A percentile compares a stretch with the other conserved stretches of the same genome.
phyloP scores from a whole-genome alignment of 2,113 vertebrate genomes.

The Leiothrix lutea region DNA sequence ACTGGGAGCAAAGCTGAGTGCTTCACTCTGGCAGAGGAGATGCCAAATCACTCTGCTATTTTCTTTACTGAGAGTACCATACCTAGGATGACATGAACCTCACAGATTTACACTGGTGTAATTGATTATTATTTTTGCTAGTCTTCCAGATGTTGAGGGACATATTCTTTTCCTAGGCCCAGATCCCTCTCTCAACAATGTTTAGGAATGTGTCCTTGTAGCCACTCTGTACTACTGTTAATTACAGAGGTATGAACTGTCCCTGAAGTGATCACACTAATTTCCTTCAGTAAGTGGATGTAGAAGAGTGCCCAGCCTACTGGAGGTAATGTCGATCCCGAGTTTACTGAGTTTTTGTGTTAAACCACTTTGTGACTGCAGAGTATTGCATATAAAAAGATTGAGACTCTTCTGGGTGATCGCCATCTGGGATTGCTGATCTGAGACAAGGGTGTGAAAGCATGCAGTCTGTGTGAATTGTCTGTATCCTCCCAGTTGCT shows the following conservation, averaged over 20 bases:
- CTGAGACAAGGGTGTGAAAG: conserved; percentile 34
- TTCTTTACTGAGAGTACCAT: background rate
- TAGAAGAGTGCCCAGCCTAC: background rate
- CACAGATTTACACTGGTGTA: background rate
- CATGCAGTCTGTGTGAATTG: conserved; percentile 40
- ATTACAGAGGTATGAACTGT: background rate
- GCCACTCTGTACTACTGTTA: background rate
- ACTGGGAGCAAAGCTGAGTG: background rate
- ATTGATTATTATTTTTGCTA: background rate
- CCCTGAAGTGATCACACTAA: background rate
- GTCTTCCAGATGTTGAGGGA: background rate
- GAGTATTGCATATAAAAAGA: conserved; percentile 25
- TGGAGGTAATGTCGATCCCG: background rate
- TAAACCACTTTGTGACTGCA: conserved; percentile 1
- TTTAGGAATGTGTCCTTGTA: background rate
- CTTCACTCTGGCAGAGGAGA: background rate
- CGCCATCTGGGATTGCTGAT: conserved; percentile 5
- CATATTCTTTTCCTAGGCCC: background rate
- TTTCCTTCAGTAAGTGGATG: background rate
- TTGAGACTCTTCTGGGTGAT: conserved; percentile 2
- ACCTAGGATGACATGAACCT: background rate
- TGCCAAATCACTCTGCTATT: background rate
- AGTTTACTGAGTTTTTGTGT: background rate
- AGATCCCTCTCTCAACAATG: background rate
- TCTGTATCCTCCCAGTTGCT: conserved; percentile 43